Conservation (phyloP, 1,140 invertebrate genomes). For the Lanistes nyassanus region DNA sequence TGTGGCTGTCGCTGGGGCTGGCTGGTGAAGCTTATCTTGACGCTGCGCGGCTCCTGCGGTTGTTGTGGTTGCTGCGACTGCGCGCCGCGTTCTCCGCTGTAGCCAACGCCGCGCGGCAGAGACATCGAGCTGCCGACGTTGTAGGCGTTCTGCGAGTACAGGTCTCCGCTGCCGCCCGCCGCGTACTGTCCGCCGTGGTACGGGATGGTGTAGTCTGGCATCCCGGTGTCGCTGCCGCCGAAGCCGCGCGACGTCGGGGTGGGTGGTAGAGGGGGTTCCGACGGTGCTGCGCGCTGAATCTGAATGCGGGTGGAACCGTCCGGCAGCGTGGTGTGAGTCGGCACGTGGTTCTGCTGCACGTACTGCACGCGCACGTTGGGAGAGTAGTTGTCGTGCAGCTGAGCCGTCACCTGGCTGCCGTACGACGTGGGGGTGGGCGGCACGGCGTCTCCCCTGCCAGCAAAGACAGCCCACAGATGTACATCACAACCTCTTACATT, state of each 20-base stretch:
- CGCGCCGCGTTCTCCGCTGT: slow-evolving; percentile 3
- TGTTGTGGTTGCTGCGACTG: not conserved
- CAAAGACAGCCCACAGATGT: too few relatives aligned
- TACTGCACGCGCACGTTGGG: not conserved
- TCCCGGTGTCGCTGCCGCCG: not conserved
- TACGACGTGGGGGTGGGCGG: slow-evolving; percentile 17
- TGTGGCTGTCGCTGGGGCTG: not conserved
- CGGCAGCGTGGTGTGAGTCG: slow-evolving; percentile 28
- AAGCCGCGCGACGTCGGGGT: slow-evolving; percentile 16
- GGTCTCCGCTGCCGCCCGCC: slow-evolving; percentile 2
- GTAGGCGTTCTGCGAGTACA: slow-evolving; percentile 7
- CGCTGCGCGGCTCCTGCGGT: slow-evolving; percentile 5
- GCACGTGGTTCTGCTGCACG: slow-evolving; percentile 12
- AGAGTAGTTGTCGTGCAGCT: slow-evolving; percentile 28
- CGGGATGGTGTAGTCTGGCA: slow-evolving; percentile 35
- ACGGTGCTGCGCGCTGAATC: slow-evolving; percentile 10
- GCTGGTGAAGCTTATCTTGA: slow-evolving; percentile 15
- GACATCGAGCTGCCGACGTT: slow-evolving; percentile 30
- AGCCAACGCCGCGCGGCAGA: slow-evolving; percentile 17
- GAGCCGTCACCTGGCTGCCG: slow-evolving; percentile 32
- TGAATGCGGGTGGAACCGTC: slow-evolving; percentile 25
- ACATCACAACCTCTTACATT: too few relatives aligned
- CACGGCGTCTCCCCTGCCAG: not conserved
- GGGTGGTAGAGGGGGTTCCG: not conserved
- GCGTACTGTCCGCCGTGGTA: slow-evolving; percentile 23